These are phyloP conservation scores for Reticulitermes lucifugus DNA, from an alignment of 2,888 invertebrate genomes.

Conservation along the genomic window DNA sequence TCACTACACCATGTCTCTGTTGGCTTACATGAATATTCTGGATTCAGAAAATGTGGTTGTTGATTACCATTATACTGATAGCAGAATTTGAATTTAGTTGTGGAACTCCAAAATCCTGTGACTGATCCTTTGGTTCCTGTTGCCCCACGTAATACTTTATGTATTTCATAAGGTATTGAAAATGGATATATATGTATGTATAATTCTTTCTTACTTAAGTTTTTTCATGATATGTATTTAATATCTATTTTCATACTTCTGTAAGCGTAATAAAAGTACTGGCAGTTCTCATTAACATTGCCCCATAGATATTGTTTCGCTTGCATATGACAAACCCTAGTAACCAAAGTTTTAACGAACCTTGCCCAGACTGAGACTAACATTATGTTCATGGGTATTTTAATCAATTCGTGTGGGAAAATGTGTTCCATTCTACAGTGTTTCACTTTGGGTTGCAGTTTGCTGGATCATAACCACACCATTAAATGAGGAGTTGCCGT, in stretches of 20 bases:
- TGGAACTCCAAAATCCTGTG: not conserved
- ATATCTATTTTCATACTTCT: not conserved
- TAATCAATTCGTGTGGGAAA: too few relatives aligned
- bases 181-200: not conserved
- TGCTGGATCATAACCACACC: too few relatives aligned
- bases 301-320: too few relatives aligned
- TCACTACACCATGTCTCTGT: slow-evolving; percentile 62
- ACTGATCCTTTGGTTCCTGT: not conserved
- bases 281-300: too few relatives aligned
- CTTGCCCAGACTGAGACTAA: too few relatives aligned
- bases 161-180: not conserved
- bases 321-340: too few relatives aligned
- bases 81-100: not conserved
- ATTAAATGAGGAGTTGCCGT: too few relatives aligned
- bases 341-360: too few relatives aligned
- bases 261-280: not conserved
- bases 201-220: not conserved
- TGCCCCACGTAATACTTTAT: not conserved
- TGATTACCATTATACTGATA: slow-evolving; percentile 23
- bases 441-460: too few relatives aligned
- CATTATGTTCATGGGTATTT: too few relatives aligned
- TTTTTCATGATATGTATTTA: not conserved
- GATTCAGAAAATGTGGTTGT: slow-evolving; percentile 38
- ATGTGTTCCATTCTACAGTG: too few relatives aligned
- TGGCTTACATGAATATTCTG: slow-evolving; percentile 43